Conservation (phyloP, 1,140 invertebrate genomes). For the Neodiprion lecontei region DNA sequence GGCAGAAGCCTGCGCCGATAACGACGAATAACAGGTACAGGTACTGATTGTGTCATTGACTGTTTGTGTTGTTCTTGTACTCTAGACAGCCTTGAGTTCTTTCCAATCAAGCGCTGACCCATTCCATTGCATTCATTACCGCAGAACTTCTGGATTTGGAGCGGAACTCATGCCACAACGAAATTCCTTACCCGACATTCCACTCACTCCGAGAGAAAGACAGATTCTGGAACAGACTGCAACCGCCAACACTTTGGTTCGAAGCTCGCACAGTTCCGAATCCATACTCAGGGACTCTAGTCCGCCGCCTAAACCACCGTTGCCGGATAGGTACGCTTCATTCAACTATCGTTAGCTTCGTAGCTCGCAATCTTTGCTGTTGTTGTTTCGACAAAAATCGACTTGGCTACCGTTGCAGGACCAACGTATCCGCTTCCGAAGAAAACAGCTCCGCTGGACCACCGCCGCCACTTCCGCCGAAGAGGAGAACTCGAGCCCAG, state of each 20-base stretch:
- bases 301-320: constrained; percentile 87
- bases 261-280: constrained; percentile 79
- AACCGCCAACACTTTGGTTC: constrained; percentile 63
- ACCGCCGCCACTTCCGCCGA: constrained; percentile 78
- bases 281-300: constrained; percentile 70
- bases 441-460: constrained; percentile 53
- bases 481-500: constrained; percentile 66
- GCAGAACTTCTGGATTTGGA: constrained; percentile 55
- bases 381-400: too few relatives aligned
- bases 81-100: neutral
- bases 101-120: neutral
- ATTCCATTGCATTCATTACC: constrained; percentile 11
- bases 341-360: constrained; percentile 1
- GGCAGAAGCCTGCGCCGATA: constrained; percentile 56
- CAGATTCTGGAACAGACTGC: constrained; percentile 72
- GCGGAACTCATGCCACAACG: constrained; percentile 63
- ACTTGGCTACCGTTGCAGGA: constrained; percentile 32
- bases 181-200: constrained; percentile 81
- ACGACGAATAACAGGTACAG: constrained; percentile 56
- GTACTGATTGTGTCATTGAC: constrained; percentile 2
- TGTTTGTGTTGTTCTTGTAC: constrained; percentile 6
- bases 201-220: constrained; percentile 77
- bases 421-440: constrained; percentile 51
- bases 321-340: constrained; percentile 71
- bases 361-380: neutral